Conservation (phyloP, 2,888 invertebrate species). For the Anodontia alba region DNA sequence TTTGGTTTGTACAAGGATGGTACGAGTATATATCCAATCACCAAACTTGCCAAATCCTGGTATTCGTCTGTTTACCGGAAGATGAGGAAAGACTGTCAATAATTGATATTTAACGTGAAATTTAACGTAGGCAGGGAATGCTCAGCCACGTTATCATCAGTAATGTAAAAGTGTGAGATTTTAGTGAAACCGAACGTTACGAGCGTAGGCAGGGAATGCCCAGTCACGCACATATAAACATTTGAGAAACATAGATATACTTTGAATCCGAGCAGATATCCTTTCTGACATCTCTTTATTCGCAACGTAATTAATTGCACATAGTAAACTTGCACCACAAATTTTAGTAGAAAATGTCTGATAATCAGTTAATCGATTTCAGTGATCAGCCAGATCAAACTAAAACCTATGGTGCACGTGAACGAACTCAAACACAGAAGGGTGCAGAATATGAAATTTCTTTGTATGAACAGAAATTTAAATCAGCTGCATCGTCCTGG, state of each 20-base stretch:
- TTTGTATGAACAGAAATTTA: neutral
- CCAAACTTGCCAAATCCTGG: constrained; percentile 7
- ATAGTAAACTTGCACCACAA: neutral
- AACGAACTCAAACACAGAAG: neutral
- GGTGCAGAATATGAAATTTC: neutral
- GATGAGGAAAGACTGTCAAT: neutral
- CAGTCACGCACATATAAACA: neutral
- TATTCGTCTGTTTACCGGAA: neutral
- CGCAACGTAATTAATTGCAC: neutral
- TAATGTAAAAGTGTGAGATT: no score
- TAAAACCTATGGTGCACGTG: neutral
- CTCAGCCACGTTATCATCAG: constrained; percentile 10
- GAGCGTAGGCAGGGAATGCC: neutral
- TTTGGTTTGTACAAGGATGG: constrained; percentile 18
- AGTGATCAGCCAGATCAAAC: neutral
- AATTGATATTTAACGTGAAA: neutral
- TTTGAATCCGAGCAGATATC: no score
- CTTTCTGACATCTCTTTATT: no score
- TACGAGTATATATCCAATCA: neutral
- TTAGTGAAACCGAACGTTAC: no score
- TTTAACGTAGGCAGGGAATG: constrained; percentile 22
- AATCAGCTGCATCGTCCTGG: neutral
- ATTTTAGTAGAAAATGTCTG: neutral
- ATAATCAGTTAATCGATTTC: neutral
- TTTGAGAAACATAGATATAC: no score